Evolutionary conservation across 2,113 vertebrate genomes (phyloP), one percentile per base, ranked within the genome.

Genomic region (Brienomyrus longianalis): DNA sequence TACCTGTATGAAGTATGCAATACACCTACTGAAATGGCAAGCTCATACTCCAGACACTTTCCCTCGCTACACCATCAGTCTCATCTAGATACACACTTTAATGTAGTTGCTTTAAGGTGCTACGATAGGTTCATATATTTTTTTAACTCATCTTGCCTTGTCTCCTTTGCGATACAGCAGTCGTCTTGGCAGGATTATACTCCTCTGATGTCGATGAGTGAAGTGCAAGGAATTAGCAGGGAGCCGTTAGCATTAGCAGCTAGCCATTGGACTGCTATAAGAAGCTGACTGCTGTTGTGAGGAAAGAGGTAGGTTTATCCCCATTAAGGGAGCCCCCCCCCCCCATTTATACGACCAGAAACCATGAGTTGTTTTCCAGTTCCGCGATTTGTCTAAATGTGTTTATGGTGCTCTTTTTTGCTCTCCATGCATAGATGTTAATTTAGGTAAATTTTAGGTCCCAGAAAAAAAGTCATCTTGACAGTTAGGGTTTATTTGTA

Each of bases 391-490:
- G 27, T 13, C 66, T 35, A 35, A 74, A 39, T 3, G 31, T 1
- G 1, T n/a, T 13, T 5, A 7, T 2, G 31, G 11, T 31, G 13
- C 6, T 35, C 15, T 50, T 54, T 35, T 13, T 87, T 59, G 39
- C 23, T 86, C 21, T 17, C 23, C 11, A 51, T 27, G 3, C 13
- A 43, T 43, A 54, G 7, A 88, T 19, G 51, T 5, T 39, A 43
- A 21, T 56, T 7, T 56, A 54, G 17, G 23, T 59, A 52, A 17
- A 48, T 54, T 86, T 43, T n/a, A 15, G 31, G 39, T 35, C 8
- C 17, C 23, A n/a, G 54, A n/a, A 85, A 86, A 66, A 54, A 87
- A 88, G 17, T 80, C 70, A 88, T 86, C 89, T 17, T 91, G 45
- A 86, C 3, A 5, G 9, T 86, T 86, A 54, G 48, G 50, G 27